Evolutionary conservation across 2,113 vertebrate genomes (phyloP).

Genomic region (Plecturocebus donacophilus): DNA sequence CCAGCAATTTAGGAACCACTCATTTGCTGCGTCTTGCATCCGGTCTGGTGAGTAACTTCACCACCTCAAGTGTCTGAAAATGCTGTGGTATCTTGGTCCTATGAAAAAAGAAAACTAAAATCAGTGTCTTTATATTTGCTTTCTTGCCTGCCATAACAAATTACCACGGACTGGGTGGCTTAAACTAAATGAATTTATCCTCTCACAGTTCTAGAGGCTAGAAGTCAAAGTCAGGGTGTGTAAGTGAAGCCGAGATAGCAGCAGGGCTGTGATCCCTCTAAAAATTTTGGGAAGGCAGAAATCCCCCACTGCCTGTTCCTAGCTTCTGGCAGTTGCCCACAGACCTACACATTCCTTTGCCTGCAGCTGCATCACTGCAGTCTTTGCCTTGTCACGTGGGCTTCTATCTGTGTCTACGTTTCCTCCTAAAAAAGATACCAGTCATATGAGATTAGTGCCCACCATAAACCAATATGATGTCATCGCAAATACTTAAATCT

Average conservation of each 20-base stretch:
- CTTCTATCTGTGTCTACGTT: not conserved
- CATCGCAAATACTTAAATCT: not conserved
- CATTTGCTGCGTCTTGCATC: constrained; percentile 94
- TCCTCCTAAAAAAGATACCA: not conserved
- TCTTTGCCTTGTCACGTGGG: not conserved
- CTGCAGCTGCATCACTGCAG: not conserved
- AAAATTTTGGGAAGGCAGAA: not conserved
- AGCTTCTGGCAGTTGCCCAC: not conserved
- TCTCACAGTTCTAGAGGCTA: not conserved
- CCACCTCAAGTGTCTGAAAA: not conserved
- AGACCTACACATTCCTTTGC: not conserved
- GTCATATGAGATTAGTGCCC: not conserved
- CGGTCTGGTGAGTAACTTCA: constrained; percentile 88
- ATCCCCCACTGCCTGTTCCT: not conserved
- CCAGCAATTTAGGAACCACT: constrained; percentile 90
- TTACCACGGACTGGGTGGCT: not conserved
- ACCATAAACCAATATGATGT: not conserved
- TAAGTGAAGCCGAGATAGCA: not conserved
- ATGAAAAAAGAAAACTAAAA: not conserved
- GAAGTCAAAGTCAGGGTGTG: not conserved
- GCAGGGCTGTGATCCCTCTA: not conserved
- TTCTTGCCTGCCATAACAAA: not conserved
- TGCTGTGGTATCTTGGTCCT: not conserved
- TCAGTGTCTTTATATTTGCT: not conserved
- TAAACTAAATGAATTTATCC: not conserved